Evolutionary conservation across 2,113 vertebrate genomes (phyloP), one percentile per base, ranked within the genome.

Genomic region (Channa argus): DNA sequence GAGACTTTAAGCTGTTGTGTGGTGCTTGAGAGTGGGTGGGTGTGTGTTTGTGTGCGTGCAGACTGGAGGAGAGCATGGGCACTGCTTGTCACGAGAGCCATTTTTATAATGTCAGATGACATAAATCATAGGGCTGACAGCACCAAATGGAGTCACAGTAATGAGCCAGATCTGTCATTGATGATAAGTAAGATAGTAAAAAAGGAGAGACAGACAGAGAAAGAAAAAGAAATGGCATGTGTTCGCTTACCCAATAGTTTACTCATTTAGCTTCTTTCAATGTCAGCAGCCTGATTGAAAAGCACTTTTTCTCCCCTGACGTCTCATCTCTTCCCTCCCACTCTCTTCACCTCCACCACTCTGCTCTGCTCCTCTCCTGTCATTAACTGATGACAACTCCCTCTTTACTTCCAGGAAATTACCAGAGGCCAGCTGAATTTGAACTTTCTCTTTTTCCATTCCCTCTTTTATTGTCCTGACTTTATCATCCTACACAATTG

Each of bases 41-140:
- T 33, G 47, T 10, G 66, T 34, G 75, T 49, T 77, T 51, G 64
- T 13, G 52, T 74, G 79, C 49, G 49, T 67, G 80, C n/a, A 6
- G 79, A 77, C 56, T 14, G 66, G 49, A 74, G 63, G 65, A 38
- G 74, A 80, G 84, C 54, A 65, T 15, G 70, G 87, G 71, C 60
- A 80, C 52, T 34, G 69, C 78, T 80, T 86, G 84, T 88, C 89
- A 92, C 66, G 79, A 84, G 78, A 91, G 83, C 64, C 84, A 46
- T 80, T 91, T 90, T 89, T 88, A 82, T 71, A 79, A 90, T 85
- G 89, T 90, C 90, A 93, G 78, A 88, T 89, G 82, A 83, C 82
- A 92, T 92, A 86, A 91, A 91, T 92, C 90, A 86, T 69, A 34
- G 77, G 79, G 68, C 71, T 88, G 87, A 91, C 88, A 77, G 85